A percentile compares a stretch with the other conserved stretches of the same genome.
Evolutionary conservation across 2,888 invertebrate genomes (phyloP).

Genomic region (Eupithecia dodoneata): DNA sequence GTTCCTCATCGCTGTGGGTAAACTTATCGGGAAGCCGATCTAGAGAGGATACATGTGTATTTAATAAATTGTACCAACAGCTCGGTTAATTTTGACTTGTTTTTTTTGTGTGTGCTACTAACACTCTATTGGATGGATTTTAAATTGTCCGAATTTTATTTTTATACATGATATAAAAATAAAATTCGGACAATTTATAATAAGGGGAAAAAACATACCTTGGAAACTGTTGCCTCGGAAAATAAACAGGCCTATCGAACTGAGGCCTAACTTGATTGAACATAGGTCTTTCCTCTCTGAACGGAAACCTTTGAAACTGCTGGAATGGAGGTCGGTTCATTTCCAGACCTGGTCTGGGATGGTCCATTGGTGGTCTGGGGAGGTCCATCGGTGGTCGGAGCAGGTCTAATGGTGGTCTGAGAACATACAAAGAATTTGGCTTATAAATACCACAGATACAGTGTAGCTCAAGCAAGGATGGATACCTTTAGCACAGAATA

Average conservation of each 20-base stretch:
- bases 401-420: constrained; percentile 3
- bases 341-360: constrained; percentile 55
- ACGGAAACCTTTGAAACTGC: constrained; percentile 35
- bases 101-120: too few species aligned
- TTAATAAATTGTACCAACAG: too few species aligned
- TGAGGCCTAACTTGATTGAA: constrained; percentile 49
- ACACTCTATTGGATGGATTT: too few species aligned
- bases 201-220: constrained; percentile 10
- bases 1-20: too few species aligned
- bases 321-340: constrained; percentile 47
- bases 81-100: too few species aligned
- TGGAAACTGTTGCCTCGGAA: constrained; percentile 25
- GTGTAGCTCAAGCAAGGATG: not conserved
- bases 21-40: too few species aligned
- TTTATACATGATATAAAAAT: too few species aligned
- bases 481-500: too few species aligned
- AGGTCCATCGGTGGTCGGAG: constrained; percentile 34
- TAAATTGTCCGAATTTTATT: too few species aligned
- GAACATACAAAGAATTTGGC: not conserved
- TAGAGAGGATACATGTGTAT: too few species aligned
- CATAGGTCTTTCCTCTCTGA: constrained; percentile 41
- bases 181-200: too few species aligned
- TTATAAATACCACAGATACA: not conserved
- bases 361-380: constrained; percentile 34
- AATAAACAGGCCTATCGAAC: constrained; percentile 62